phyloP scores from a whole-genome alignment of 2,888 invertebrate species.

The Eristalinus aeneus region DNA sequence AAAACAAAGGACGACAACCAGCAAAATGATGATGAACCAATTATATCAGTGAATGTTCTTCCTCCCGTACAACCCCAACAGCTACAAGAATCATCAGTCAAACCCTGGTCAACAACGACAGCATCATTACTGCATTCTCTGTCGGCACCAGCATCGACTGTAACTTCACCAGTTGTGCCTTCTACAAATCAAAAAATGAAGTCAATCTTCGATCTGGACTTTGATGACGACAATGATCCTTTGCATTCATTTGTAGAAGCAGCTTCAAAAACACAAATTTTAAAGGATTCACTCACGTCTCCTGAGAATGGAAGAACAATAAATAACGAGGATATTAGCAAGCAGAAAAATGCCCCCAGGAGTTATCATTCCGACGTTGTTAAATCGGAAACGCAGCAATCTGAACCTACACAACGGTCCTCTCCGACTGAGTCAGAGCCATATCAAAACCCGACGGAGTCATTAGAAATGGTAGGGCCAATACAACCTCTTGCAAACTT shows the following conservation, averaged over 20 bases:
- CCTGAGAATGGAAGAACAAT: conserved; percentile 24
- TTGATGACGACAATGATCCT: conserved; percentile 79
- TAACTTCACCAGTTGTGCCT: conserved; percentile 57
- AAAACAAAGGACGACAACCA: conserved; percentile 8
- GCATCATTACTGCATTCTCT: background rate
- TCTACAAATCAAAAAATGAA: conserved; percentile 73
- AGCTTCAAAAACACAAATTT: conserved; percentile 40
- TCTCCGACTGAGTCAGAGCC: background rate
- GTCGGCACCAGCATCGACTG: conserved; percentile 40
- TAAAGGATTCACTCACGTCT: background rate
- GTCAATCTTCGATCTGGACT: conserved; percentile 80
- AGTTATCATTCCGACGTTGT: conserved; percentile 16
- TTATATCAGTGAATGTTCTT: conserved; percentile 48
- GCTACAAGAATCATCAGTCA: conserved; percentile 6
- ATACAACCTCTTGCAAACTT: conserved; percentile 25
- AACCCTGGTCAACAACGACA: conserved; percentile 15
- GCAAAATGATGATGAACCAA: conserved; percentile 39
- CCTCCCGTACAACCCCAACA: background rate
- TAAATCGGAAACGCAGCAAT: conserved; percentile 2
- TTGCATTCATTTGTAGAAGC: conserved; percentile 75
- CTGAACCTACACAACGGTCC: background rate
- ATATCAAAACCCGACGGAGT: background rate
- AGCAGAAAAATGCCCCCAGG: background rate
- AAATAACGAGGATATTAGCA: background rate
- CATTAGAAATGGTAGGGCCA: conserved; percentile 15